Percentiles rank a stretch among this genome's conserved stretches.
phyloP scores from a whole-genome alignment of 1,140 invertebrate genomes.

The Drosophila nigrodunni region DNA sequence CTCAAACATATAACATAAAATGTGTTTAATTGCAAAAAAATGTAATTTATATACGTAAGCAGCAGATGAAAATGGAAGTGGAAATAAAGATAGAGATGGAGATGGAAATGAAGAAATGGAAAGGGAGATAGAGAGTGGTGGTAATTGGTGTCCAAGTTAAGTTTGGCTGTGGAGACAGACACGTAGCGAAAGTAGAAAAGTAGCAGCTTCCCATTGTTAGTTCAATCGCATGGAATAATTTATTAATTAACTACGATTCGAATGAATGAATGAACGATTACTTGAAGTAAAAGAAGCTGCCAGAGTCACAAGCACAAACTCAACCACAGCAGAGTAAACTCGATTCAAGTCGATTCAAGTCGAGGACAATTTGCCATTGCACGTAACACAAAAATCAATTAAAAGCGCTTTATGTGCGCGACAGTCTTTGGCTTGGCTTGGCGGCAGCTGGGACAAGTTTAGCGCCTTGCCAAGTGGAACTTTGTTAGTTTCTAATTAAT shows the following conservation, averaged over 20 bases:
- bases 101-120: background rate
- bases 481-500: constrained; percentile 83
- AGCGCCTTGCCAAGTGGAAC: constrained; percentile 76
- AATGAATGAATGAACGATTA: constrained; percentile 83
- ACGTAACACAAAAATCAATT: constrained; percentile 82
- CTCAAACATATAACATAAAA: constrained; percentile 52
- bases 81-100: too few species aligned
- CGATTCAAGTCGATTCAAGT: constrained; percentile 19
- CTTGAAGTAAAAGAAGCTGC: constrained; percentile 21
- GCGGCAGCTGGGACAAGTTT: constrained; percentile 61
- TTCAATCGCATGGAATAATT: constrained; percentile 81
- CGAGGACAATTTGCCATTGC: constrained; percentile 60
- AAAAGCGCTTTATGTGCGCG: constrained; percentile 81
- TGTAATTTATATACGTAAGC: constrained; percentile 23
- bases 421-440: constrained; percentile 54
- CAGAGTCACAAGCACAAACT: constrained; percentile 2
- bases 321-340: background rate
- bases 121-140: constrained; percentile 7
- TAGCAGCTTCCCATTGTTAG: constrained; percentile 68
- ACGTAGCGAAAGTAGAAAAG: constrained; percentile 64
- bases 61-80: constrained; percentile 5
- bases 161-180: constrained; percentile 27
- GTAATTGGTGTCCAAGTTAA: constrained; percentile 51
- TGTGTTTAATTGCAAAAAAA: constrained; percentile 71
- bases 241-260: constrained; percentile 82